Conservation (phyloP, 2,797 vertebrate species). For the Australoheros facetus region DNA sequence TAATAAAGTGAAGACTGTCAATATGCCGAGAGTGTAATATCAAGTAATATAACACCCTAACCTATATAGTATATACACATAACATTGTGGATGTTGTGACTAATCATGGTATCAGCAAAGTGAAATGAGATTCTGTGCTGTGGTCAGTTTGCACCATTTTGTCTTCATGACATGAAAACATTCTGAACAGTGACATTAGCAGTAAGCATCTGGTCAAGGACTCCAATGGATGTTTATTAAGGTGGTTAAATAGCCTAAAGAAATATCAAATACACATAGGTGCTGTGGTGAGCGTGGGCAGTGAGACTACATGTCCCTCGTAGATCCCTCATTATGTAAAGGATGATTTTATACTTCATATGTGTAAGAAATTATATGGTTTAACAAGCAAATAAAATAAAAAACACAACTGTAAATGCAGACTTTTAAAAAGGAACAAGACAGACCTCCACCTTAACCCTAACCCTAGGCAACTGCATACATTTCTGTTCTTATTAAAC, state of each 20-base stretch:
- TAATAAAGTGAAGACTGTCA: slow-evolving; percentile 22
- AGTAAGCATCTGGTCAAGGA: neutral
- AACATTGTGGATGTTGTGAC: neutral
- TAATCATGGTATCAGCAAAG: neutral
- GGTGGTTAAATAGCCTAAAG: neutral
- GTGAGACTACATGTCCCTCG: neutral
- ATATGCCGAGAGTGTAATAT: slow-evolving; percentile 2
- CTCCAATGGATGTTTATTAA: neutral
- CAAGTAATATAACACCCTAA: slow-evolving; percentile 22
- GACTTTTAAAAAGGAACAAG: neutral
- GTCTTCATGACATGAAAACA: neutral
- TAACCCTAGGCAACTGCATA: neutral
- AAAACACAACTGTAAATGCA: neutral
- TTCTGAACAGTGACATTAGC: neutral
- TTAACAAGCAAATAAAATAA: neutral
- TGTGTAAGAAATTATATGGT: neutral
- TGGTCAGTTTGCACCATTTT: neutral
- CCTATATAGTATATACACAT: slow-evolving; percentile 4
- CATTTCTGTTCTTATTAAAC: neutral
- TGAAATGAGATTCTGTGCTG: neutral
- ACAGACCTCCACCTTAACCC: neutral
- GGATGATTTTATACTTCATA: neutral
- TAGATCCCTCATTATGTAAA: neutral
- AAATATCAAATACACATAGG: neutral
- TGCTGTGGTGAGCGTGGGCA: neutral